These are phyloP conservation scores for Acholoe squamosa DNA, from an alignment of 2,888 invertebrate species.

Conservation along the genomic window DNA sequence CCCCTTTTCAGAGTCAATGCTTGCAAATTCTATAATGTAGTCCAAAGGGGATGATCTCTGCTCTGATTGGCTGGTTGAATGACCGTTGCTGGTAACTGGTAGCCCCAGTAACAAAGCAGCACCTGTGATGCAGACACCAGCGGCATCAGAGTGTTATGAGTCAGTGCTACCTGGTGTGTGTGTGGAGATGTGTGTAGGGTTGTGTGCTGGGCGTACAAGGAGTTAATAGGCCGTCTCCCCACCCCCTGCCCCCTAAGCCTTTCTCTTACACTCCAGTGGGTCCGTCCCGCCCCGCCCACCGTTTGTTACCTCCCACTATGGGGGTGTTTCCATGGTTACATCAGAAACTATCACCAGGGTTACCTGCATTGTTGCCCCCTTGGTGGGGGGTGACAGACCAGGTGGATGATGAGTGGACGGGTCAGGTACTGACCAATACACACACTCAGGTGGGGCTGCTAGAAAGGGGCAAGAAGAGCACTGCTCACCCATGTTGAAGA, in stretches of 20 bases:
- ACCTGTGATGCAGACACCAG: constrained; percentile 23
- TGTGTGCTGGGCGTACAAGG: background rate
- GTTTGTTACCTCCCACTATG: background rate
- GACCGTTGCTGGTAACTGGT: background rate
- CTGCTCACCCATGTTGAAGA: too few relatives aligned
- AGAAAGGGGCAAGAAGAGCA: too few relatives aligned
- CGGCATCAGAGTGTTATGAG: constrained; percentile 37
- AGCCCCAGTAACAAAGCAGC: background rate
- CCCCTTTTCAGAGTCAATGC: too few relatives aligned
- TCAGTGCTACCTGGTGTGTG: constrained; percentile 10
- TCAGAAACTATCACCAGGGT: constrained; percentile 28
- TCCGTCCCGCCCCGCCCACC: constrained; percentile 13
- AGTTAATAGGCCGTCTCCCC: constrained; percentile 36
- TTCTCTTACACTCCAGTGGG: constrained; percentile 30
- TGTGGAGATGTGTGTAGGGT: background rate
- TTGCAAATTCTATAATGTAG: too few relatives aligned
- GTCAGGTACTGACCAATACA: background rate
- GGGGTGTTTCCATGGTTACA: constrained; percentile 32
- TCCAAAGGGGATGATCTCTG: too few relatives aligned
- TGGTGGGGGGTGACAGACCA: background rate
- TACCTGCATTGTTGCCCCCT: background rate
- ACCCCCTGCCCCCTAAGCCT: background rate
- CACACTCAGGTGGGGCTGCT: too few relatives aligned
- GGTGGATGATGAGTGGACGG: background rate
- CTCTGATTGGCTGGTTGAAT: constrained; percentile 17